Base-by-base conservation (phyloP, 1,140 invertebrate species). In the Paramacrobiotus metropolitanus region DNA sequence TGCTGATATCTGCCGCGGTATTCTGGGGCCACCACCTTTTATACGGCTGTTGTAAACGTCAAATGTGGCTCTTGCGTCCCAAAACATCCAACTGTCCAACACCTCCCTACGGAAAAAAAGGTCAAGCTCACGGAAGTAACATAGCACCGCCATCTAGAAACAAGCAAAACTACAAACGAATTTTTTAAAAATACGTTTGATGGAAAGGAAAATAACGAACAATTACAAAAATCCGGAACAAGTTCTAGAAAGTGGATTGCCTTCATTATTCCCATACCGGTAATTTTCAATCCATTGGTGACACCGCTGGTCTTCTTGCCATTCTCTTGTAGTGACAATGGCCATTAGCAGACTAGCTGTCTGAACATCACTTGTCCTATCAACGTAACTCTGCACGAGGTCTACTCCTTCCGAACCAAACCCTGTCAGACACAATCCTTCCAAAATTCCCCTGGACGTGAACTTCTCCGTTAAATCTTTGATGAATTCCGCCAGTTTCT, bases 341-440 rank as follows among this genome's bases (percentile, higher is more conserved):
- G 88, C 81, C 3, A 82, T 81, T 63, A 91, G 79, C 60, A 92
- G 73, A 69, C 85, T 82, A 1, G 84, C 87, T 29, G 87, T 89
- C 75, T 95, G 91, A 60, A 95, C 82, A 77, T 96, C 92, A 30
- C 85, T 84, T 0, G 85, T 85, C n/a, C 75, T 74, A 73, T 96
- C 87, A 65, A 95, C 77, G 75, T 91, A 93, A 65, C 80, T 80
- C 71, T 92, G 87, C 63, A 96, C 73, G 65, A 95, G 75, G 60
- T 82, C 79, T 30, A 94, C 77, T 44, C 71, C 70, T 55, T 71
- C 68, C 3, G 60, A 63, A 4, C 68, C 66, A 61, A 65, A 60
- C 72, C 72, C 73, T 61, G 71, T 73, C 20, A 74, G 61, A 44
- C 70, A 64, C 20, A 72, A 64, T 31, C 70, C 73, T 66, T 70